A percentile compares a stretch with the other conserved stretches of the same genome.
These are phyloP conservation scores for Pomatorhinus ruficollis DNA, from an alignment of 2,113 vertebrate species.

Conservation along the genomic window DNA sequence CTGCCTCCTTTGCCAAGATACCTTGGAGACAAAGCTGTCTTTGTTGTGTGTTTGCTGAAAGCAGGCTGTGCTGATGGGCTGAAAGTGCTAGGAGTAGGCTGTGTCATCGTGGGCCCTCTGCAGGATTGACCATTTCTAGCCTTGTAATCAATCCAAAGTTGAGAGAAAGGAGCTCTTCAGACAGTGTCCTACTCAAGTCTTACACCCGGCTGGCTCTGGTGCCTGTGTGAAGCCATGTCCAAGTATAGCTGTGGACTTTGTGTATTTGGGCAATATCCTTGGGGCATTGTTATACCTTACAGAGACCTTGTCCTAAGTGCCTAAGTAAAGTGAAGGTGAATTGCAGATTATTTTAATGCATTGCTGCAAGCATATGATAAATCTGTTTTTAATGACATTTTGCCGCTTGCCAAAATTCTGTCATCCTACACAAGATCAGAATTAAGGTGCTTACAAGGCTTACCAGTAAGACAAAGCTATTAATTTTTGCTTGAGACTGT, in stretches of 20 bases:
- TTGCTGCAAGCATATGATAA: not conserved
- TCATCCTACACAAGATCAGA: not conserved
- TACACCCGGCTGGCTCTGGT: not conserved
- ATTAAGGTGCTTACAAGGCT: not conserved
- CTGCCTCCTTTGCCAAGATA: not conserved
- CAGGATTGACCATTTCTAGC: not conserved
- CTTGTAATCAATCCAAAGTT: not conserved
- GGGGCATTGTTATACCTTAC: not conserved
- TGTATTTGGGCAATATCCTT: not conserved
- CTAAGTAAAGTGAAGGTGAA: not conserved
- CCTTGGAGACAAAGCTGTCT: not conserved
- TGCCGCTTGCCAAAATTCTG: not conserved
- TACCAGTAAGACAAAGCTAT: not conserved
- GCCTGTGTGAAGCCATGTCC: not conserved
- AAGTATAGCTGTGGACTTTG: not conserved
- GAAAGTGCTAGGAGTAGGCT: not conserved
- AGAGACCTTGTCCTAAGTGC: not conserved
- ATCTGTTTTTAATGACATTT: not conserved
- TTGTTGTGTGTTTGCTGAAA: not conserved
- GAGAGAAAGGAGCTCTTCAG: not conserved
- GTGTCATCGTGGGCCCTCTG: fast-evolving
- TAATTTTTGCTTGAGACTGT: not conserved
- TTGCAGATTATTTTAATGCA: not conserved
- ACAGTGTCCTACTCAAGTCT: not conserved
- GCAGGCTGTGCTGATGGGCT: not conserved